Base-by-base conservation (phyloP, 2,888 invertebrate genomes). In the Formica aserva region DNA sequence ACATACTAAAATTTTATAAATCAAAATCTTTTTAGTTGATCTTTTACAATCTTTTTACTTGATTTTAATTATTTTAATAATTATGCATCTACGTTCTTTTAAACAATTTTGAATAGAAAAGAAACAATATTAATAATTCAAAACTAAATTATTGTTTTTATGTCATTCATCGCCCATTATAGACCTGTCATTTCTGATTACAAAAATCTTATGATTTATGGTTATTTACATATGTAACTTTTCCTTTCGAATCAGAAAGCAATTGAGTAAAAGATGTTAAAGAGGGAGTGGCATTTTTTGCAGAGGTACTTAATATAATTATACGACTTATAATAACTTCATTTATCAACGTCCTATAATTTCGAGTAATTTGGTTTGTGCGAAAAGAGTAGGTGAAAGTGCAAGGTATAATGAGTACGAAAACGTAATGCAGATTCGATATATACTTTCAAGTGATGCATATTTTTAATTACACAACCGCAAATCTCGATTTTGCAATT, bases 401-500 rank as follows among this genome's bases (percentile, higher is more conserved):
- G 26, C 13, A 18, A 66, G 1, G 1, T 0, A 8, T 45, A 57
- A 18, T 13, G 18, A 41, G 4, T 1, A 65, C 8, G 41, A n/a
- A 62, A 76, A 52, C 1, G 22, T 18, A 52, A 66, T 11, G 22
- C 3, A 6, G 3, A 48, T 35, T 26, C 4, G 35, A 65, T 65
- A 65, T 6, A 65, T 76, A 65, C 3, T 3, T 74, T 6, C 15
- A 6, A 5, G 11, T 52, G 4, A 52, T 3, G 0, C 13, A 52
- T 4, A 66, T 18, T 26, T 38, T 66, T 29, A n/a, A 45, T 45
- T 13, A 15, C 5, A 15, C 18, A 32, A 57, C 9, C n/a, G 62
- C 15, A 45, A 26, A 60, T 52, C 4, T 26, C n/a, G 5, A 74
- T 74, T 74, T 41, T 3, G n/a, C 69, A 69, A 69, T 69, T 13